Base-by-base conservation (phyloP, 2,797 vertebrate species). In the Mus caroli region DNA sequence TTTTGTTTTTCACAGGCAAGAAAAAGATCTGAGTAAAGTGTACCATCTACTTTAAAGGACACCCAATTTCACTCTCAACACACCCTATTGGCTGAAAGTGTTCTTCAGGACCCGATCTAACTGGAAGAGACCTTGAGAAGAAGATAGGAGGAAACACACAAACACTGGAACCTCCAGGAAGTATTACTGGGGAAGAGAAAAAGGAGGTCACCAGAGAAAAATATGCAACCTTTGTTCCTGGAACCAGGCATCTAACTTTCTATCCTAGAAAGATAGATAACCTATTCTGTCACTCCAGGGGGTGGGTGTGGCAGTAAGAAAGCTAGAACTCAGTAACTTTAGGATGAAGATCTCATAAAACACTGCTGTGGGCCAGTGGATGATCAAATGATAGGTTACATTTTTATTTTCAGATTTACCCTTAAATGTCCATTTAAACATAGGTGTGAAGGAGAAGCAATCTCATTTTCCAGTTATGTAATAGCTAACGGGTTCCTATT, bases 311-410 rank as follows among this genome's bases (percentile, higher is more conserved):
- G 28, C 22, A 34, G 6, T 46, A 3, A 54, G 56, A 91, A 54
- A 90, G 14, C 15, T 46, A 31, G 9, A 4, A 22, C 24, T 76
- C 31, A 60, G 3, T 34, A 56, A 52, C 22, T 3, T 88, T 52
- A 43, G 71, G 31, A 71, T 34, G 80, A 86, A 85, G 56, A 58
- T 52, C 43, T 54, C 37, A 83, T 92, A 90, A 93, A 60, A 64
- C 15, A 3, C 11, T 0, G 0, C n/a, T 82, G 73, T 56, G 19
- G 31, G 73, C 89, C 31, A 78, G 76, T 28, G 54, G 13, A 26
- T 92, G 54, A 83, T 56, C 50, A 50, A 50, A 50, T 50, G 50
- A 50, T 50, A 50, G 11, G 50, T 11, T 8, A 50, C 50, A 12
- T 10, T 50, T 50, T 50, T 50, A 50, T 50, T 50, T 50, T 50